Evolutionary conservation across 1,140 invertebrate species (phyloP), one percentile per base, ranked within the genome.

Genomic region (Arctopsyche grandis): DNA sequence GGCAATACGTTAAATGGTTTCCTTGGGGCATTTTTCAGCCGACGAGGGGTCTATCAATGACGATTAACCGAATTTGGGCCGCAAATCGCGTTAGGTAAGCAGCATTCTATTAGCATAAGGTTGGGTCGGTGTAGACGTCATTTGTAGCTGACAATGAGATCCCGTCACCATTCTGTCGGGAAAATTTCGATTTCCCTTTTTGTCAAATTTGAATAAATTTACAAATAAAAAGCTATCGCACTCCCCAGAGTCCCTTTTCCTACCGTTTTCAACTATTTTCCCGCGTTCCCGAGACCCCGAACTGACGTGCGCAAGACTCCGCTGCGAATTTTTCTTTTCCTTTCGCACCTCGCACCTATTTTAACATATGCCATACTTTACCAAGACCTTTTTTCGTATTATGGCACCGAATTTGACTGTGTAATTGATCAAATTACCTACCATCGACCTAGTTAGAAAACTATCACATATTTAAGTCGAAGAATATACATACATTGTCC

Each of bases 171-270:
- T 29, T 24, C 26, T 26, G 48, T 74, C n/a, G 58, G 26, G 26
- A n/a, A 44, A 63, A 76, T 76, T 76, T 44, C 74, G 74, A 63
- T 63, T 76, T 63, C 26, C 56, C 63, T 76, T 56, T 76, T 76
- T 76, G 74, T 52, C 74, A 76, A 76, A 76, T 76, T 76, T 76
- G 74, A 76, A 76, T 76, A 76, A 76, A 76, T 76, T 76, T 76
- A 76, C 74, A 76, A 76, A 76, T 76, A 76, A 76, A 76, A 76
- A 76, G 74, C 74, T 44, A 76, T 60, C 74, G 26, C 74, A n/a
- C 24, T 21, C 56, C 71, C 21, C 52, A 16, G 56, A 14, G 56
- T 14, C 22, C 52, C 16, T 76, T 76, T 76, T 76, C 29, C 9
- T 22, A 24, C 29, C 52, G 44, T 38, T 76, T 58, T 44, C 74